phyloP scores from a whole-genome alignment of 2,113 vertebrate genomes.

The Condylura cristata region DNA sequence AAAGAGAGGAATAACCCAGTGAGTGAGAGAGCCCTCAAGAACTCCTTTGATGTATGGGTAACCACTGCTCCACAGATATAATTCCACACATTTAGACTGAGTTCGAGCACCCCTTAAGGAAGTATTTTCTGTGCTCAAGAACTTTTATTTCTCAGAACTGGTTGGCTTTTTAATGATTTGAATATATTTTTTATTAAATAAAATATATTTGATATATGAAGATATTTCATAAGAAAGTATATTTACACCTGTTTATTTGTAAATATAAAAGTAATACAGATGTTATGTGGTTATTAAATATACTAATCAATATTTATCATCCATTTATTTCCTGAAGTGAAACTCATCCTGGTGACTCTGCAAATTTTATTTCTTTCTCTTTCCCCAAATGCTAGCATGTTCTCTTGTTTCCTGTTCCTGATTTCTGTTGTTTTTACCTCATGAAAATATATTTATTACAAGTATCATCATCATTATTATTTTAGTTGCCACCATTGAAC shows the following conservation, averaged over 20 bases:
- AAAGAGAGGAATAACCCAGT: no score
- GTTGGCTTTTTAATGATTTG: background rate
- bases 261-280: background rate
- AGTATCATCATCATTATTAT: background rate
- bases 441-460: background rate
- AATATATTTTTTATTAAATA: background rate
- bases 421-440: background rate
- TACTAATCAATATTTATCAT: background rate
- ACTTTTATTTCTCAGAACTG: background rate
- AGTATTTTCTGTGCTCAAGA: background rate
- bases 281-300: background rate
- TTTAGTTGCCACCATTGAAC: background rate
- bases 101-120: background rate
- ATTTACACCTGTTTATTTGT: background rate
- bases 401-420: background rate
- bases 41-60: no score
- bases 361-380: background rate
- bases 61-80: no score
- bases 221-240: no score
- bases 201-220: no score
- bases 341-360: background rate
- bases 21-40: no score
- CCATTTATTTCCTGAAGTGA: background rate
- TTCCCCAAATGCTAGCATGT: background rate
- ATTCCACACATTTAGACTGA: no score